Base-by-base conservation (phyloP, 2,888 invertebrate species). In the Subacronicta megacephala region DNA sequence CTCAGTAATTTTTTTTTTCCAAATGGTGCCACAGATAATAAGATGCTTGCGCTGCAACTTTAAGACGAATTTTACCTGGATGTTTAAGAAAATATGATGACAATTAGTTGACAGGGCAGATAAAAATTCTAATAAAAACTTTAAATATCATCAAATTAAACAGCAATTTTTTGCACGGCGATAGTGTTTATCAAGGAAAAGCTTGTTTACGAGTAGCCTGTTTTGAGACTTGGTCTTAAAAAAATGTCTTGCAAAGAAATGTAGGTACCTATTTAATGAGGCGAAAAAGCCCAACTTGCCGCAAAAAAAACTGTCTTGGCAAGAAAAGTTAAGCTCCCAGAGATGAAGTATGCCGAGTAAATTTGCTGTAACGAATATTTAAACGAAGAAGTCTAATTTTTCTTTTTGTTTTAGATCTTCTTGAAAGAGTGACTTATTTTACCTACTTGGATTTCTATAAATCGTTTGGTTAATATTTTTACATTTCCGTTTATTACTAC, bases 291-390 rank as follows among this genome's bases (percentile, higher is more conserved):
- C 57, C 69, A 77, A 71, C 62, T 69, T 33, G 29, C 43, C 42
- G 20, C 43, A 29, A 66, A 63, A 55, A 61, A 72, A 77, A 80
- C 63, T 72, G 62, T 68, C 69, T 72, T 59, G 56, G 53, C 58
- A 66, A 67, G 75, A 64, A 77, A 79, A 76, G 72, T 80, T 72
- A 67, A 55, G 64, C 60, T 62, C 33, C 49, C 35, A 47, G 55
- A 50, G 70, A 69, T 68, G 69, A 74, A 71, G 62, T 62, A 70
- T 57, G 62, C 66, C 35, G 53, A 76, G 63, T 68, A 67, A 80
- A 75, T 77, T 77, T 72, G 46, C 65, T 66, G 68, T 67, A 50
- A 59, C 66, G 73, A 72, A 78, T 76, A 75, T 72, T 71, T 67
- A 41, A 73, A 53, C 47, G 56, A 43, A 49, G 31, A 52, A 59